Conservation (phyloP, 2,888 invertebrate species). For the Hydrotaea cyrtoneurina region DNA sequence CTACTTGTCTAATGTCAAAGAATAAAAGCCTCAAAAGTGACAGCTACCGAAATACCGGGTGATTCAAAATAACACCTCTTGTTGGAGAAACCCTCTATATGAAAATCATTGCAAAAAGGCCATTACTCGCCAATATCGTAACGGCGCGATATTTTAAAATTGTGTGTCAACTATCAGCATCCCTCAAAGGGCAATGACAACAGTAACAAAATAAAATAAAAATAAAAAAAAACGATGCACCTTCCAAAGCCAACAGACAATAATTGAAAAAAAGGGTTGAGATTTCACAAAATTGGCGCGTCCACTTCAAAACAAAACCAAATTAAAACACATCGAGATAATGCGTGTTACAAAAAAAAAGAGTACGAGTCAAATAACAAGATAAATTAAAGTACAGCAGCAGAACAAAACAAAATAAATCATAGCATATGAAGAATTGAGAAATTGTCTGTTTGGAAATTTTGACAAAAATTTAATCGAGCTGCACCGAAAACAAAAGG, state of each 20-base stretch:
- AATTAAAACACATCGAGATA: not conserved
- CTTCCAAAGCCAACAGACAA: not conserved
- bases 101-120: too few species aligned
- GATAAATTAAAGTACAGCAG: not conserved
- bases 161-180: too few species aligned
- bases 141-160: too few species aligned
- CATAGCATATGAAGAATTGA: conserved; percentile 31
- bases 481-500: conserved; percentile 62
- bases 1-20: too few species aligned
- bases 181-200: conserved; percentile 41
- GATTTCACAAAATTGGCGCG: conserved; percentile 53
- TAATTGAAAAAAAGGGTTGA: conserved; percentile 56
- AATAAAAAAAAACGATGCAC: conserved; percentile 1
- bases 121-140: too few species aligned
- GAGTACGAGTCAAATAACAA: not conserved
- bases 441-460: conserved; percentile 49
- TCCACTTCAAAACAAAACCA: conserved; percentile 54
- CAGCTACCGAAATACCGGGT: too few species aligned
- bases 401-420: not conserved
- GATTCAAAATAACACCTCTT: too few species aligned
- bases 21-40: too few species aligned
- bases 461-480: conserved; percentile 72
- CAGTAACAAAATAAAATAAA: conserved; percentile 42
- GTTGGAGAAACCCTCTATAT: too few species aligned
- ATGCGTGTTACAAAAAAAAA: not conserved